Percentiles rank a stretch among this genome's conserved stretches.
These are phyloP conservation scores for Siderastrea radians DNA, from an alignment of 92 coral and sea anemone genomes.

Conservation along the genomic window DNA sequence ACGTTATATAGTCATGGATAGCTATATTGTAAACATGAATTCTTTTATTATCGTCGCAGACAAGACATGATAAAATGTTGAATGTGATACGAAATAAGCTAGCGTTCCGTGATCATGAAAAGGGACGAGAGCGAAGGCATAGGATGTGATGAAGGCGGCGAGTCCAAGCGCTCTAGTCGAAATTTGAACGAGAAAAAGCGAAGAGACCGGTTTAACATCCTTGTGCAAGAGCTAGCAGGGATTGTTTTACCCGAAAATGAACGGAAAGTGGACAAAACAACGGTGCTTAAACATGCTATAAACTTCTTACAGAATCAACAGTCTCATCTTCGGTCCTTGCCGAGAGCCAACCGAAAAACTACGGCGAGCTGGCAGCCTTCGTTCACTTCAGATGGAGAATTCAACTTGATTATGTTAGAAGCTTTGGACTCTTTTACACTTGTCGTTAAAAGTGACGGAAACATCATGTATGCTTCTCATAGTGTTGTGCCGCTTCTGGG, in stretches of 20 bases:
- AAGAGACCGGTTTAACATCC: conserved; percentile 73
- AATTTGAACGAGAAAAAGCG: conserved; percentile 75
- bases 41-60: background rate
- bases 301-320: conserved; percentile 45
- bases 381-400: conserved; percentile 61
- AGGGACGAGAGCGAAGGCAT: conserved; percentile 10
- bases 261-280: conserved; percentile 39
- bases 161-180: conserved; percentile 29
- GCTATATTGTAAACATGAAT: background rate
- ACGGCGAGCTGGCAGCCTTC: conserved; percentile 67
- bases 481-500: conserved; percentile 62
- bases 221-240: conserved; percentile 61
- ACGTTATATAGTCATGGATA: conserved; percentile 3
- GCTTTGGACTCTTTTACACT: conserved; percentile 60
- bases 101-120: conserved; percentile 1
- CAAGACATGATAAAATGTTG: conserved; percentile 18
- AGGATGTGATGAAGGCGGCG: conserved; percentile 13
- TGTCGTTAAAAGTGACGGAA: conserved; percentile 46
- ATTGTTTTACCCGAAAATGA: conserved; percentile 8
- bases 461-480: conserved; percentile 63
- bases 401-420: conserved; percentile 62
- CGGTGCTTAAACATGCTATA: conserved; percentile 42
- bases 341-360: background rate
- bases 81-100: background rate
- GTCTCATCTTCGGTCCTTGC: conserved; percentile 2